Evolutionary conservation across 2,113 vertebrate species (phyloP).

Genomic region (Terrapene triunguis): DNA sequence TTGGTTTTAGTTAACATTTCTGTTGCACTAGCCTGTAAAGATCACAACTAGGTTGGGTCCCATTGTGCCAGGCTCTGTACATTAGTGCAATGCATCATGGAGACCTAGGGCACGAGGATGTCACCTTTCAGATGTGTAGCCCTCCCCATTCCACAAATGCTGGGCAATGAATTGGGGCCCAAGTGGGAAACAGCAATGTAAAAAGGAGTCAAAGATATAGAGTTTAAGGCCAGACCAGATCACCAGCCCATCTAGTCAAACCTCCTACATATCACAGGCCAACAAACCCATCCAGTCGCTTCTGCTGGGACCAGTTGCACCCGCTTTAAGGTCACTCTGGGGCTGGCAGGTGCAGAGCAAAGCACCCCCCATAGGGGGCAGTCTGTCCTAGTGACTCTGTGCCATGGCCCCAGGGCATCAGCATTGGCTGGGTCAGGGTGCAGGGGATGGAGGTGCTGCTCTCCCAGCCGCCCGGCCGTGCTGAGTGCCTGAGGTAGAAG

Average conservation of each 20-base stretch:
- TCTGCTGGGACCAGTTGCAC: not conserved
- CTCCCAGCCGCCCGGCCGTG: too few relatives aligned
- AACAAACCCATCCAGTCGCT: not conserved
- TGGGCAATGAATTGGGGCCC: not conserved
- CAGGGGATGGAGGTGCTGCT: too few relatives aligned
- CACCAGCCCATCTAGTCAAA: not conserved
- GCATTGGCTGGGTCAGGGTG: not conserved
- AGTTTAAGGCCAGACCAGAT: not conserved
- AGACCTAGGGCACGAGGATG: not conserved
- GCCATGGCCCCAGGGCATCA: not conserved
- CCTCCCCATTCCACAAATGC: too few relatives aligned
- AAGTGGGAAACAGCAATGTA: rapidly evolving
- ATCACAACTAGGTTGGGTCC: not conserved
- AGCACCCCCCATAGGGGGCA: not conserved
- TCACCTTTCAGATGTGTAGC: not conserved
- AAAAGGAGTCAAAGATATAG: not conserved
- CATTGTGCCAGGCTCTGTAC: not conserved
- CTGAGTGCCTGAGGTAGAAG: not conserved
- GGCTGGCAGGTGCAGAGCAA: not conserved
- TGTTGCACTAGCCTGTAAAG: not conserved
- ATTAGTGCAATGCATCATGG: not conserved
- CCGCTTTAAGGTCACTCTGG: not conserved
- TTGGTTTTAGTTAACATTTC: not conserved
- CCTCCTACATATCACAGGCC: not conserved
- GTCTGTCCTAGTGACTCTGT: not conserved